Evolutionary conservation across 1,140 invertebrate species (phyloP).

Genomic region (Melipona quadrifasciata): DNA sequence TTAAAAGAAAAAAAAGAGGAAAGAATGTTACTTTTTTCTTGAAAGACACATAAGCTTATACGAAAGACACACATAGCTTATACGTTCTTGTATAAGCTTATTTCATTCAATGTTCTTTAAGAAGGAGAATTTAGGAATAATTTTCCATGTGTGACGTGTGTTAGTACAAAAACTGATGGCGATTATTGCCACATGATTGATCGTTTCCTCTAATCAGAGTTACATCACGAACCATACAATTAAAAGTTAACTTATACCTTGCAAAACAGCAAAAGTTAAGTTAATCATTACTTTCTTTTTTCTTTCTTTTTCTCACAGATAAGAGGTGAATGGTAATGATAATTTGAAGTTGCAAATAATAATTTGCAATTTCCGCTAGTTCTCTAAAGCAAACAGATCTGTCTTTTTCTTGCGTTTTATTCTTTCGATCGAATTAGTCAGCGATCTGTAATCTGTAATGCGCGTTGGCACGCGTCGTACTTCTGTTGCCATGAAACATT

Average conservation of each 20-base stretch:
- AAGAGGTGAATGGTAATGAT: neutral
- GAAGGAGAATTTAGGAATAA: neutral
- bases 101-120: neutral
- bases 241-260: neutral
- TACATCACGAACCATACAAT: slow-evolving; percentile 15
- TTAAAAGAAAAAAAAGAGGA: neutral
- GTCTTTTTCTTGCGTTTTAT: neutral
- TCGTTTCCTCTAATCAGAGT: slow-evolving; percentile 18
- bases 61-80: neutral
- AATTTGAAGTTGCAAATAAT: no score
- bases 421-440: slow-evolving; percentile 3
- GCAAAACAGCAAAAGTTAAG: neutral
- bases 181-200: slow-evolving; percentile 34
- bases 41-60: no score
- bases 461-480: neutral
- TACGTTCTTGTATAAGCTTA: neutral
- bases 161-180: slow-evolving; percentile 19
- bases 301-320: no score
- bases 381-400: neutral
- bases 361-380: neutral
- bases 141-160: slow-evolving; percentile 25
- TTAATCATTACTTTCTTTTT: neutral
- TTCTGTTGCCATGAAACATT: slow-evolving; percentile 6
- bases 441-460: neutral
- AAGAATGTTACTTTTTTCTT: slow-evolving; percentile 7